Base-by-base conservation (phyloP, 2,888 invertebrate genomes). In the Stenodera caucasica region DNA sequence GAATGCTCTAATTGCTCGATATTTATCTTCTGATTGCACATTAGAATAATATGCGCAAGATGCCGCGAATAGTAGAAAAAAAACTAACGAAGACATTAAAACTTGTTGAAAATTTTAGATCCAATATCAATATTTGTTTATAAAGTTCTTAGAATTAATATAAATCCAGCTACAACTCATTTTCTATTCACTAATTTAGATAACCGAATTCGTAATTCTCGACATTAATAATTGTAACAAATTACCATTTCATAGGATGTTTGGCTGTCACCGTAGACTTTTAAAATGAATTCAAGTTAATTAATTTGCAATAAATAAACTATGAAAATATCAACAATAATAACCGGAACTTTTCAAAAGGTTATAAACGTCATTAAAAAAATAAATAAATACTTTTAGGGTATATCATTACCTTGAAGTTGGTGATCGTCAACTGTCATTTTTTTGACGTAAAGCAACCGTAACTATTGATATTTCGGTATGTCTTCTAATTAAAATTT, bases 241-340 rank as follows among this genome's bases (percentile, higher is more conserved):
- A n/a, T n/a, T n/a, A n/a, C n/a, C n/a, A n/a, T n/a, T n/a, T n/a
- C n/a, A n/a, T n/a, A n/a, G n/a, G n/a, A n/a, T n/a, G n/a, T n/a
- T n/a, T n/a, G n/a, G n/a, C n/a, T n/a, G n/a, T n/a, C n/a, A n/a
- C n/a, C n/a, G n/a, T n/a, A n/a, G n/a, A n/a, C n/a, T n/a, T 18
- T 40, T 40, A 40, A 15, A 40, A 18, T 18, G 7, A 40, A 18
- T 0, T 40, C 15, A 7, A 2, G 2, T 1, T 2, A 37, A 15
- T 7, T 40, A 40, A 40, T 18, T 9, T 3, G 4, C 15, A 40
- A 40, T 9, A 40, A 40, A 40, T 18, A 8, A 40, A 18, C 18
- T 40, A 18, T 4, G 5, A 35, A 14, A 40, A 40, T 40, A 18
- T 69, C 75, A 49, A 66, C 75, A 35, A 78, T 82, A 15, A 71